Conservation (phyloP, 2,888 invertebrate genomes). For the Brachypterus glaber region DNA sequence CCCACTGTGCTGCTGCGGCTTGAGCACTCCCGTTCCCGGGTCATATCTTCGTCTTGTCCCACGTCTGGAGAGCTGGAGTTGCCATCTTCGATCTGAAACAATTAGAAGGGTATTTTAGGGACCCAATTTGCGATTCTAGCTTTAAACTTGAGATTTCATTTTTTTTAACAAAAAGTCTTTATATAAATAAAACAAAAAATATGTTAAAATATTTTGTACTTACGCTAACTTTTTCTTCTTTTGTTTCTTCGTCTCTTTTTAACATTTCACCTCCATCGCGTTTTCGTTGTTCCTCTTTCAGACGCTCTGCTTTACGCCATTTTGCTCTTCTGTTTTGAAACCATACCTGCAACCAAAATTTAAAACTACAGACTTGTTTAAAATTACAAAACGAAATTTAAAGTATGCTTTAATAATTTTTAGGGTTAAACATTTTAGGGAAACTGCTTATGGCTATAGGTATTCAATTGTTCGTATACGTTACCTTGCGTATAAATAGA, state of each 20-base stretch:
- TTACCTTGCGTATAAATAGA: too few relatives aligned
- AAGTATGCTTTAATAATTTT: too few relatives aligned
- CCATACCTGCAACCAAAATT: slow-evolving; percentile 65
- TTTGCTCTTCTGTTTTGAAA: slow-evolving; percentile 88
- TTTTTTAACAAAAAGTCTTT: too few relatives aligned
- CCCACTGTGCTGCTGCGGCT: slow-evolving; percentile 33
- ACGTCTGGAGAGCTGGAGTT: slow-evolving; percentile 33
- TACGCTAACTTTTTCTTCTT: slow-evolving; percentile 49
- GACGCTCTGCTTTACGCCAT: slow-evolving; percentile 84
- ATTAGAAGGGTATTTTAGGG: too few relatives aligned
- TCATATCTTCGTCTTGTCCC: slow-evolving; percentile 32
- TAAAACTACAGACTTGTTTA: too few relatives aligned
- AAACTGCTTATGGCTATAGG: too few relatives aligned
- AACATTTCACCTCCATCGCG: slow-evolving; percentile 63
- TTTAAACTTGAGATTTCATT: too few relatives aligned
- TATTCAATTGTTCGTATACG: too few relatives aligned
- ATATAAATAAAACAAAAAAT: too few relatives aligned
- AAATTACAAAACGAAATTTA: too few relatives aligned
- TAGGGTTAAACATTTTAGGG: too few relatives aligned
- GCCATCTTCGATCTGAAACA: slow-evolving; percentile 31
- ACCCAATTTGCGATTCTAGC: too few relatives aligned
- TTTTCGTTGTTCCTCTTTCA: slow-evolving; percentile 85
- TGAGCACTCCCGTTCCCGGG: slow-evolving; percentile 32
- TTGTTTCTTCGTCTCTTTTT: slow-evolving; percentile 48
- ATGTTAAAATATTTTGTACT: neutral